phyloP scores from a whole-genome alignment of 2,797 vertebrate species.

The Syndactyla subalaris region DNA sequence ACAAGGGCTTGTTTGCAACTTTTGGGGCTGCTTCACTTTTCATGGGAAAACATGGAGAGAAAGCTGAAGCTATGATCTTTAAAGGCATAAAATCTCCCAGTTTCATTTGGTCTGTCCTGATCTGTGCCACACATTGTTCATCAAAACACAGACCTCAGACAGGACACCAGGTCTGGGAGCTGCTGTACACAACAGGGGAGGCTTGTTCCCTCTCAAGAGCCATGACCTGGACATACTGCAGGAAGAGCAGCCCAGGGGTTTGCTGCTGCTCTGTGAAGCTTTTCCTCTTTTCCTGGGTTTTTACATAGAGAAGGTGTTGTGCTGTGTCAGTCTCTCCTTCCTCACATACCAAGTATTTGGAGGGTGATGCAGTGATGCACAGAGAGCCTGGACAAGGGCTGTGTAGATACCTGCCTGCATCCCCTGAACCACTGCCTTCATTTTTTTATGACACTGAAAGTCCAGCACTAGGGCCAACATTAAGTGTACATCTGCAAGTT shows the following conservation, averaged over 20 bases:
- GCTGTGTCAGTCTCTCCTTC: not conserved
- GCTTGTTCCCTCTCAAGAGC: not conserved
- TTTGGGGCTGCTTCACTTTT: not conserved
- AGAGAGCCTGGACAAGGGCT: not conserved
- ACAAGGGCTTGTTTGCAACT: not conserved
- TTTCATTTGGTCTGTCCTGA: not conserved
- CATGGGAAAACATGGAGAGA: accelerated
- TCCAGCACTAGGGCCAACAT: not conserved
- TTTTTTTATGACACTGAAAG: not conserved
- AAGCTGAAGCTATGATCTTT: not conserved
- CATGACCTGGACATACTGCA: not conserved
- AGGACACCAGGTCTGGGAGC: not conserved
- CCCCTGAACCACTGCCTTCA: not conserved
- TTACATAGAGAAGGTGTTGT: not conserved
- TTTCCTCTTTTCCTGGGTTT: not conserved
- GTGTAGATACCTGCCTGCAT: not conserved
- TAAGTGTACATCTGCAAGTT: not conserved
- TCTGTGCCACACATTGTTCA: not conserved
- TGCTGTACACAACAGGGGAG: accelerated
- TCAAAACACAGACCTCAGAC: not conserved
- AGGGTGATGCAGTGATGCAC: not conserved
- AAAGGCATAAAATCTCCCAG: not conserved
- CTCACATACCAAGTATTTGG: not conserved
- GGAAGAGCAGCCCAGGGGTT: not conserved
- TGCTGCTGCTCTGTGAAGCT: not conserved